Percentiles rank a stretch among this genome's conserved stretches.
phyloP scores from a whole-genome alignment of 1,140 invertebrate genomes.

The Aphaenogaster rudis region DNA sequence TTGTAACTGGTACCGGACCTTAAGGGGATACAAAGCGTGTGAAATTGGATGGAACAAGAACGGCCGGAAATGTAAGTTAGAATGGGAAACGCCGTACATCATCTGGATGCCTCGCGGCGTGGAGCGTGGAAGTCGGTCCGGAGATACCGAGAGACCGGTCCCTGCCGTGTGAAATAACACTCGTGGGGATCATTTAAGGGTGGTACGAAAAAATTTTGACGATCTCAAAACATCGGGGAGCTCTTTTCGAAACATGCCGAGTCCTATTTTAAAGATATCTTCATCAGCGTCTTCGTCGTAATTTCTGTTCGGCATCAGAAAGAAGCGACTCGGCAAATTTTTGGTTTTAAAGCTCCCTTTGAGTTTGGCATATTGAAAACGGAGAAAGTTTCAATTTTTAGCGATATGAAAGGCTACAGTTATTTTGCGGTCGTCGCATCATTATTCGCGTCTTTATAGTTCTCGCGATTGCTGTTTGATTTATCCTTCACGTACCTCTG shows the following conservation, averaged over 20 bases:
- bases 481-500: constrained; percentile 20
- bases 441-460: neutral
- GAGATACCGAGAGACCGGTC: neutral
- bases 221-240: neutral
- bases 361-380: neutral
- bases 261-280: neutral
- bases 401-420: neutral
- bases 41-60: constrained; percentile 70
- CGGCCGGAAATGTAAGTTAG: constrained; percentile 51
- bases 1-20: constrained; percentile 61
- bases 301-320: neutral
- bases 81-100: constrained; percentile 4
- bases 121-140: neutral
- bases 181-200: neutral
- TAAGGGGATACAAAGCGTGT: constrained; percentile 61
- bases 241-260: too few relatives aligned
- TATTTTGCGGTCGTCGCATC: neutral
- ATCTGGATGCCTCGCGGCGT: constrained; percentile 20
- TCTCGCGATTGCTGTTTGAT: neutral
- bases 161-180: neutral
- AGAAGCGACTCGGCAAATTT: neutral
- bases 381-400: neutral
- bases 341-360: neutral
- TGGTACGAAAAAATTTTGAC: neutral
- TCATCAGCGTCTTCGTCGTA: neutral